Evolutionary conservation across 1,140 invertebrate species (phyloP), one percentile per base, ranked within the genome.

Genomic region (Drosophila subpulchrella): DNA sequence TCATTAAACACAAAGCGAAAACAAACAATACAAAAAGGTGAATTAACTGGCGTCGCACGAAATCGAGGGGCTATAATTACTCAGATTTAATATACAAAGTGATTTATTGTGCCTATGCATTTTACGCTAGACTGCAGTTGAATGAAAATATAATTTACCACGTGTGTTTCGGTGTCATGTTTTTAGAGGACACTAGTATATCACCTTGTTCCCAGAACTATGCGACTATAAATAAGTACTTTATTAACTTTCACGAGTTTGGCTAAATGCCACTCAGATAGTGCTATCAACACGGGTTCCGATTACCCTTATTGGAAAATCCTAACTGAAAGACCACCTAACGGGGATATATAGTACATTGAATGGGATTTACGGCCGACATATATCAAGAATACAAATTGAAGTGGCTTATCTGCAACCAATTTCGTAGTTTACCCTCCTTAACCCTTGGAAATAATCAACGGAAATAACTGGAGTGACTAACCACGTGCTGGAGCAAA

Each of bases 1-100:
- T 51, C 54, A 66, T 66, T 65, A 44, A 38, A 17, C 27, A n/a
- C 17, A 6, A 32, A 65, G 39, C 53, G 39, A 56, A 51, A 53
- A 62, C n/a, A 54, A 53, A 78, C 50, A 70, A 32, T 32, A 62
- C 46, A 36, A 48, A 55, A 85, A 86, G 83, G 82, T 86, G 78
- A 85, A 72, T 72, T 83, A 66, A 54, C 78, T 48, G 36, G 24
- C 55, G n/a, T 50, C 30, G 32, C 56, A 76, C 38, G 44, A 63
- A 39, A 65, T 42, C 20, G 62, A 62, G 34, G 30, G 38, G 55
- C 38, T 39, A 24, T 15, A 48, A 54, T 39, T 50, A 39, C 34
- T 20, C 5, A 53, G 58, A 24, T 46, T 38, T 34, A 47, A 30
- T 8, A 36, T 7, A 48, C n/a, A 34, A 36, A 38, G 15, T 57